Conservation (phyloP, 1,140 invertebrate genomes). For the Temnothorax nylanderi region DNA sequence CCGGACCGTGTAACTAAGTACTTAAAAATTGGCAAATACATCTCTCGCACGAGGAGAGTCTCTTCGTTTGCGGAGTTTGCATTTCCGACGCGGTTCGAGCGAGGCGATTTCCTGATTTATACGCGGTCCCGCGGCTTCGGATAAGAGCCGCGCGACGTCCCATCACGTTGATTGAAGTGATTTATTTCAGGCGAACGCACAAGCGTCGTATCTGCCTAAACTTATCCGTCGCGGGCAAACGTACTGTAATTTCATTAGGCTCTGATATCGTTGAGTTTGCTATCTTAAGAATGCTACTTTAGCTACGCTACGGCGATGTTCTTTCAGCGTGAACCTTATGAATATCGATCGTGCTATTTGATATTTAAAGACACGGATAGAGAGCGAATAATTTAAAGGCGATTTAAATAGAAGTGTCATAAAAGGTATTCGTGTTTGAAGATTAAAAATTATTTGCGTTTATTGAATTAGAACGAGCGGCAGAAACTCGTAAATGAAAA, state of each 20-base stretch:
- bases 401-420: not conserved
- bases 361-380: not conserved
- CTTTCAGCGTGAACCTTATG: conserved; percentile 14
- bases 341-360: not conserved
- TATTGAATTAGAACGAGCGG: not conserved
- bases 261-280: not conserved
- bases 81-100: conserved; percentile 16
- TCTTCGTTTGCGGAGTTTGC: conserved; percentile 29
- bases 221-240: conserved; percentile 21
- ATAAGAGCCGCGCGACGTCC: not conserved
- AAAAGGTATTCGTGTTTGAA: not conserved
- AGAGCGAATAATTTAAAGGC: not conserved
- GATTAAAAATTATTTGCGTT: not conserved
- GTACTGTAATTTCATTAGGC: conserved; percentile 21
- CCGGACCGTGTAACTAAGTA: conserved; percentile 12
- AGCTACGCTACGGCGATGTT: not conserved
- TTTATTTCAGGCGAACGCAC: conserved; percentile 22
- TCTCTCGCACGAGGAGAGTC: not conserved
- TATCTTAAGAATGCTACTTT: not conserved
- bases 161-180: conserved; percentile 43
- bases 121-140: not conserved
- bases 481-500: not conserved
- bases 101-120: conserved; percentile 42
- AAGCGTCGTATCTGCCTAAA: conserved; percentile 3
- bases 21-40: conserved; percentile 40